phyloP scores from a whole-genome alignment of 2,888 invertebrate species.

The Thymelicus acteon region DNA sequence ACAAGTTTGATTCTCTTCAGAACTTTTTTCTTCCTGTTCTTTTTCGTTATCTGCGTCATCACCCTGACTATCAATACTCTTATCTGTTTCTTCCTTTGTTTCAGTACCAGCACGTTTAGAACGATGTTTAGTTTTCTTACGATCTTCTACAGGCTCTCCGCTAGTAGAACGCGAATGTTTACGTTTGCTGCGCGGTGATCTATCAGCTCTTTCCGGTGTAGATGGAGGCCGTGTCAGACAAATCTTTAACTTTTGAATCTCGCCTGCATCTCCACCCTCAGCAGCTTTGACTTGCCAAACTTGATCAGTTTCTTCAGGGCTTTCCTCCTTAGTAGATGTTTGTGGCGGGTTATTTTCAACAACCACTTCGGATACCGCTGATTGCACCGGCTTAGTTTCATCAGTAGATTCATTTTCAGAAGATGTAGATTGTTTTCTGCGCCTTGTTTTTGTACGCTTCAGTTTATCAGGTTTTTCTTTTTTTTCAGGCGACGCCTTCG shows the following conservation, averaged over 20 bases:
- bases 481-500: constrained; percentile 87
- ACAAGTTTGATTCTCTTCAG: constrained; percentile 25
- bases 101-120: constrained; percentile 65
- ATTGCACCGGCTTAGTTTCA: constrained; percentile 52
- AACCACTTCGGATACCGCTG: constrained; percentile 21
- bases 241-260: constrained; percentile 87
- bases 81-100: constrained; percentile 68
- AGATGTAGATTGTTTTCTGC: constrained; percentile 83
- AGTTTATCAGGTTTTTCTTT: constrained; percentile 83
- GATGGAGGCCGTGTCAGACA: constrained; percentile 85
- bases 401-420: constrained; percentile 80
- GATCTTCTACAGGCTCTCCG: constrained; percentile 78
- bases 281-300: constrained; percentile 84
- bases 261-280: constrained; percentile 75
- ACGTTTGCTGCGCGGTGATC: constrained; percentile 79
- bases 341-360: constrained; percentile 59
- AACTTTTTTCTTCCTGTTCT: constrained; percentile 54
- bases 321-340: constrained; percentile 61
- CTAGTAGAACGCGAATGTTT: constrained; percentile 80
- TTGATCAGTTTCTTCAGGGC: constrained; percentile 71
- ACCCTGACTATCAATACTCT: constrained; percentile 62
- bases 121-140: constrained; percentile 73
- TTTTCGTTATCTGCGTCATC: constrained; percentile 59
- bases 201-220: constrained; percentile 80
- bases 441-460: constrained; percentile 82